Evolutionary conservation across 2,888 invertebrate genomes (phyloP).

Genomic region (Andrena chrysosceles): DNA sequence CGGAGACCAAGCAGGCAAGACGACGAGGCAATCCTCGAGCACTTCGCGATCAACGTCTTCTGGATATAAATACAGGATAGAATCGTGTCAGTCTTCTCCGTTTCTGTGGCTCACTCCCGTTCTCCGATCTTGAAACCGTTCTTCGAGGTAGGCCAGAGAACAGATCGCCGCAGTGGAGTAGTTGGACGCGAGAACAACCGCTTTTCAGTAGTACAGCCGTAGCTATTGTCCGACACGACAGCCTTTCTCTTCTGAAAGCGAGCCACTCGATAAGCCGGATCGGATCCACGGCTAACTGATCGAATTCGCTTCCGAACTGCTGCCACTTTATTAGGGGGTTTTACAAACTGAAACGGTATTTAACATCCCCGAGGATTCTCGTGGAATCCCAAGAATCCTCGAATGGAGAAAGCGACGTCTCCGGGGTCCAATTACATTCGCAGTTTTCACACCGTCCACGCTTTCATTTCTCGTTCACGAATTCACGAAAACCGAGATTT

Average conservation of each 20-base stretch:
- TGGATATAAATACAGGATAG: not conserved
- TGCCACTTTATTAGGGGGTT: slow-evolving; percentile 20
- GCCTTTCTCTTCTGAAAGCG: slow-evolving; percentile 51
- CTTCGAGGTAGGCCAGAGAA: slow-evolving; percentile 12
- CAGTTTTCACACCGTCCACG: not conserved
- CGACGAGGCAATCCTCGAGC: slow-evolving; percentile 20
- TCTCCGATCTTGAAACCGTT: slow-evolving; percentile 34
- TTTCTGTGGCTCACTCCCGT: slow-evolving; percentile 13
- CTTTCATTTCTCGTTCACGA: too few relatives aligned
- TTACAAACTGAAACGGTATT: slow-evolving; percentile 37
- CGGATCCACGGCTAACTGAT: slow-evolving; percentile 39
- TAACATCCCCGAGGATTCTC: not conserved
- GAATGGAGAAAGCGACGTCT: not conserved
- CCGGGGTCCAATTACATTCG: slow-evolving; percentile 9
- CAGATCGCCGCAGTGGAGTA: slow-evolving; percentile 27
- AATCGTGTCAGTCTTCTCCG: slow-evolving; percentile 4
- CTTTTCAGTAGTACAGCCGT: slow-evolving; percentile 72
- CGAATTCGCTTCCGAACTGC: slow-evolving; percentile 14
- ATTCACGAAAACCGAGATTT: too few relatives aligned
- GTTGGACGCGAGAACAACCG: slow-evolving; percentile 29
- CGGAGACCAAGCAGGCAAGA: not conserved
- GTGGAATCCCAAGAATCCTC: not conserved
- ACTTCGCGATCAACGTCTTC: not conserved
- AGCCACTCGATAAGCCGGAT: slow-evolving; percentile 52
- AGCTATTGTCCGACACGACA: slow-evolving; percentile 73